A percentile compares a stretch with the other conserved stretches of the same genome.
Conservation (phyloP, 2,888 invertebrate genomes). For the Junonia oenone region DNA sequence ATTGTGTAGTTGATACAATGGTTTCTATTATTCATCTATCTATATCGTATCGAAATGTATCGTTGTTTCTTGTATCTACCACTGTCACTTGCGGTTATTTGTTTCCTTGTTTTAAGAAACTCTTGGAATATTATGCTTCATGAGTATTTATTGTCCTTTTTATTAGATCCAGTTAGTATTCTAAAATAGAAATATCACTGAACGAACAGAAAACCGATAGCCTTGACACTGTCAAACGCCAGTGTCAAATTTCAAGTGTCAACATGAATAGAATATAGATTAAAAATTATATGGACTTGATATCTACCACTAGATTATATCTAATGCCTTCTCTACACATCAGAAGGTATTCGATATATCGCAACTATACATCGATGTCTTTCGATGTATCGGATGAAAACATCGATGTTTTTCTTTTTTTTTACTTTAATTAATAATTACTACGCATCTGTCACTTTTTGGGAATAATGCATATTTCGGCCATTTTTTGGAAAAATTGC, state of each 20-base stretch:
- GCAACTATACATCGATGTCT: no score
- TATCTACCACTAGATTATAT: no score
- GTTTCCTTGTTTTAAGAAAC: not conserved
- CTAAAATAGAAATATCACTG: not conserved
- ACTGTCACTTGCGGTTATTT: not conserved
- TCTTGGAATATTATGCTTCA: not conserved
- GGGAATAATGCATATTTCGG: no score
- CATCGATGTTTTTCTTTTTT: no score
- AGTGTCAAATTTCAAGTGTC: constrained; percentile 8
- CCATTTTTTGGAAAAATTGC: no score
- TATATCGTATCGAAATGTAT: constrained; percentile 14
- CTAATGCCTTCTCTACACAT: no score
- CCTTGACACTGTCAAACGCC: constrained; percentile 11
- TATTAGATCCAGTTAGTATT: not conserved
- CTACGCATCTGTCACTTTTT: no score
- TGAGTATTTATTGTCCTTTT: not conserved
- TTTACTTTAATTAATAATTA: no score
- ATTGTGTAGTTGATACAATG: constrained; percentile 13
- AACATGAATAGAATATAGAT: not conserved
- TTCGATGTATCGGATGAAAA: no score
- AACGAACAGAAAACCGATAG: not conserved
- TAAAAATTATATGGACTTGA: not conserved
- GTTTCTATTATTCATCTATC: constrained; percentile 18
- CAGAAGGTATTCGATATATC: no score
- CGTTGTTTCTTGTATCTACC: not conserved